These are phyloP conservation scores for Oligia fasciuncula DNA, from an alignment of 2,888 invertebrate genomes.

Conservation along the genomic window DNA sequence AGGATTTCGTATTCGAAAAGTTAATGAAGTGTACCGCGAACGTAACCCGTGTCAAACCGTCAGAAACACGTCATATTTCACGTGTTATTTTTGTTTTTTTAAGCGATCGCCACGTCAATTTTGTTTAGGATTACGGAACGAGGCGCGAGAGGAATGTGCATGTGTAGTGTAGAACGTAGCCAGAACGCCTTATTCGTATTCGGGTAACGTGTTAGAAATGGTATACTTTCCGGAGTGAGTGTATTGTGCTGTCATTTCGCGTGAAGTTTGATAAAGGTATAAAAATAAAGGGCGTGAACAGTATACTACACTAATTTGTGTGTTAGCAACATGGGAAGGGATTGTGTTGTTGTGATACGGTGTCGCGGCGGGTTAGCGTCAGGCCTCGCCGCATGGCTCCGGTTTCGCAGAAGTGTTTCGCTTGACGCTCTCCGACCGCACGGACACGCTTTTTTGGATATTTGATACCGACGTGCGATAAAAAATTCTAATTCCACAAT, in stretches of 20 bases:
- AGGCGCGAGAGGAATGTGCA: conserved; percentile 64
- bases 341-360: conserved; percentile 88
- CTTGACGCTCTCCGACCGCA: conserved; percentile 82
- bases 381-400: conserved; percentile 74
- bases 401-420: conserved; percentile 88
- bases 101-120: conserved; percentile 79
- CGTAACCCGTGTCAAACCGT: conserved; percentile 88
- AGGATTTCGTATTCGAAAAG: conserved; percentile 78
- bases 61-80: conserved; percentile 87
- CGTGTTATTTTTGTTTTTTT: conserved; percentile 77
- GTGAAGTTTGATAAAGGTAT: conserved; percentile 80
- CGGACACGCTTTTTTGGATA: conserved; percentile 73
- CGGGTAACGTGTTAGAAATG: conserved; percentile 57
- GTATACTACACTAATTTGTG: conserved; percentile 87
- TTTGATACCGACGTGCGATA: conserved; percentile 57
- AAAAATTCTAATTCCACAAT: conserved; percentile 34
- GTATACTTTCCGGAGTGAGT: conserved; percentile 59
- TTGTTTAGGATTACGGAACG: conserved; percentile 76
- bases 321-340: conserved; percentile 84
- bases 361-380: conserved; percentile 82
- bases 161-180: background rate
- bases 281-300: conserved; percentile 84
- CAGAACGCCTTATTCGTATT: conserved; percentile 52
- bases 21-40: conserved; percentile 86
- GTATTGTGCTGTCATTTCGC: conserved; percentile 77